phyloP scores from a whole-genome alignment of 2,888 invertebrate genomes.

The Quadroppia sp. region DNA sequence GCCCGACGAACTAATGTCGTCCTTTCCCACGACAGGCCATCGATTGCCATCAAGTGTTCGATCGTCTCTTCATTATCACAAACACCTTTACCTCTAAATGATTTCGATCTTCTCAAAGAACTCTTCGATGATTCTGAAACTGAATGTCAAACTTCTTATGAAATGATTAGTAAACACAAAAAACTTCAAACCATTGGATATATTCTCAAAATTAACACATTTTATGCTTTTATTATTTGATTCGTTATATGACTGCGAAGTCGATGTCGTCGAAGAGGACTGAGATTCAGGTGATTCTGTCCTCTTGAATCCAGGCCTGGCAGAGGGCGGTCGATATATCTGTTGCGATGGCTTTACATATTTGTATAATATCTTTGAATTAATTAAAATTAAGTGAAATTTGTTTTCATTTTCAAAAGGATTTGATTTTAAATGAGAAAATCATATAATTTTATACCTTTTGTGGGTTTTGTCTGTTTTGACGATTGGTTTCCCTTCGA shows the following conservation, averaged over 20 bases:
- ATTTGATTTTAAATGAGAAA: neutral
- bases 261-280: constrained; percentile 29
- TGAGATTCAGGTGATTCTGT: constrained; percentile 36
- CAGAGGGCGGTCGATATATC: constrained; percentile 42
- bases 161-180: no score
- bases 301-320: constrained; percentile 27
- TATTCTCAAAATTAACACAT: neutral
- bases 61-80: constrained; percentile 21
- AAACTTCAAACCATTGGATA: neutral
- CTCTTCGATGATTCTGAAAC: constrained; percentile 42
- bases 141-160: no score
- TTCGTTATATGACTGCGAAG: constrained; percentile 1
- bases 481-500: neutral
- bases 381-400: neutral
- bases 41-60: constrained; percentile 31
- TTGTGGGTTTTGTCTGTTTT: constrained; percentile 10
- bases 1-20: constrained; percentile 36
- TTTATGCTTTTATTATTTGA: neutral
- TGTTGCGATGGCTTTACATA: constrained; percentile 39
- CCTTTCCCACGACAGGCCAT: constrained; percentile 40
- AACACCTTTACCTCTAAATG: constrained; percentile 45
- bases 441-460: neutral
- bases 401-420: neutral
- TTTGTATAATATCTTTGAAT: constrained; percentile 22
- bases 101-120: constrained; percentile 48